phyloP scores from a whole-genome alignment of 2,113 vertebrate species.

The Gasterosteus aculeatus region DNA sequence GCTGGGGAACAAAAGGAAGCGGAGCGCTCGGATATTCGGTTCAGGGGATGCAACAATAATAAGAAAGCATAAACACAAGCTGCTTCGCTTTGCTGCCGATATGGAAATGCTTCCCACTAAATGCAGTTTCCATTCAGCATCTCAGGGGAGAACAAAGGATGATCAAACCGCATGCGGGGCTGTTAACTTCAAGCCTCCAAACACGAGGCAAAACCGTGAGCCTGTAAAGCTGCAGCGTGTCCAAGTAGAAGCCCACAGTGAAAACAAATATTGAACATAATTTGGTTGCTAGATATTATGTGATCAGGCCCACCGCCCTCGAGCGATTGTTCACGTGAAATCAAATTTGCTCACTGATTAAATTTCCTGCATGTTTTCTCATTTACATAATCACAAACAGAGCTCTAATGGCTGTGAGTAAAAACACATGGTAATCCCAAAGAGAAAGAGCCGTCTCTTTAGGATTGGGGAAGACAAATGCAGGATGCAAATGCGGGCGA shows the following conservation, averaged over 20 bases:
- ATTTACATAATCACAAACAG: conserved; percentile 80
- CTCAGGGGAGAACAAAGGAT: conserved; percentile 70
- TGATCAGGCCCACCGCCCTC: conserved; percentile 54
- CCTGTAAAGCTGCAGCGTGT: conserved; percentile 58
- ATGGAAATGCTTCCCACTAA: conserved; percentile 73
- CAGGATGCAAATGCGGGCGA: conserved; percentile 31
- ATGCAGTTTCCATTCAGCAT: conserved; percentile 63
- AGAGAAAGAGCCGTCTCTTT: neutral
- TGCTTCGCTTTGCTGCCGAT: conserved; percentile 67
- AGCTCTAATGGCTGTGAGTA: conserved; percentile 75
- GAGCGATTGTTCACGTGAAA: conserved; percentile 75
- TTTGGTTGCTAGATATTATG: conserved; percentile 63
- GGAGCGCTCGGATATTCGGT: conserved; percentile 61
- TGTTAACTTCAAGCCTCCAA: conserved; percentile 55
- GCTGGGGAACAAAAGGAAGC: conserved; percentile 69
- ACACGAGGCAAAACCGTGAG: conserved; percentile 52
- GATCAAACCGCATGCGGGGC: conserved; percentile 57
- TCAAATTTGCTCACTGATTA: conserved; percentile 80
- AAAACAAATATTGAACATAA: conserved; percentile 68
- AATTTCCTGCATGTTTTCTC: conserved; percentile 77
- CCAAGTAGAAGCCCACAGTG: conserved; percentile 52
- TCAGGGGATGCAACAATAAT: conserved; percentile 59
- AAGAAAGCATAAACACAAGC: conserved; percentile 70
- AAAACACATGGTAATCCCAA: conserved; percentile 69
- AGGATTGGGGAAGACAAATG: conserved; percentile 6